Conservation (phyloP, 1,140 invertebrate genomes). For the Drosophila grimshawi region DNA sequence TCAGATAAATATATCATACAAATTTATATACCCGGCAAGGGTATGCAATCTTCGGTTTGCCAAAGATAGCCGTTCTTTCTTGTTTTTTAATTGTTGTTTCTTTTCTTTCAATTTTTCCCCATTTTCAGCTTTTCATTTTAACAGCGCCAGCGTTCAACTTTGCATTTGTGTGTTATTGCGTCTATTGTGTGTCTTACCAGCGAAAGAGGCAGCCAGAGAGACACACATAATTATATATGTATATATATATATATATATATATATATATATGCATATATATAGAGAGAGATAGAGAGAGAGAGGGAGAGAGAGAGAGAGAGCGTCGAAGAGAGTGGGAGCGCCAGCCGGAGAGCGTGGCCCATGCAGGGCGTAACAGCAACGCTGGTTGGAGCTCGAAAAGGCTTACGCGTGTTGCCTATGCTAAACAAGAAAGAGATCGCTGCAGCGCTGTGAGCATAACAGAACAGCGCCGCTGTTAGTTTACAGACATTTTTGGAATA, state of each 20-base stretch:
- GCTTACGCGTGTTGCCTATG: slow-evolving; percentile 14
- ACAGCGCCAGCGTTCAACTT: slow-evolving; percentile 32
- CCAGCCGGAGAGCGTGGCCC: slow-evolving; percentile 3
- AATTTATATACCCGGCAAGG: no score
- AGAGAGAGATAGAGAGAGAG: no score
- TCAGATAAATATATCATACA: no score
- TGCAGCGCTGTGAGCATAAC: slow-evolving; percentile 10
- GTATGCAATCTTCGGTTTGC: no score
- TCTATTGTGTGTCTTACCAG: slow-evolving; percentile 14
- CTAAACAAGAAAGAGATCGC: slow-evolving; percentile 28
- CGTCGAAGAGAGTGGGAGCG: slow-evolving; percentile 3
- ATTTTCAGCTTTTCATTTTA: slow-evolving; percentile 34
- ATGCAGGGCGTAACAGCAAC: slow-evolving; percentile 22
- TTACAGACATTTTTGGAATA: slow-evolving; percentile 66
- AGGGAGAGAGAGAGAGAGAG: slow-evolving; percentile 9
- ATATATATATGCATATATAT: no score
- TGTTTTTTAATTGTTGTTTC: background rate
- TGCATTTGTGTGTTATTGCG: slow-evolving; percentile 24
- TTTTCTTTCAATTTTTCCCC: slow-evolving; percentile 32
- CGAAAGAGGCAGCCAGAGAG: slow-evolving; percentile 1
- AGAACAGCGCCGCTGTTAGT: slow-evolving; percentile 51
- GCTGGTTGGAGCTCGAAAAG: slow-evolving; percentile 27
- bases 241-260: no score
- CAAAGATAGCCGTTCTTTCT: background rate
- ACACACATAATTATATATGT: background rate